A percentile compares a stretch with the other conserved stretches of the same genome.
These are phyloP conservation scores for Tamias sibiricus DNA, from an alignment of 2,113 vertebrate genomes.

Conservation along the genomic window DNA sequence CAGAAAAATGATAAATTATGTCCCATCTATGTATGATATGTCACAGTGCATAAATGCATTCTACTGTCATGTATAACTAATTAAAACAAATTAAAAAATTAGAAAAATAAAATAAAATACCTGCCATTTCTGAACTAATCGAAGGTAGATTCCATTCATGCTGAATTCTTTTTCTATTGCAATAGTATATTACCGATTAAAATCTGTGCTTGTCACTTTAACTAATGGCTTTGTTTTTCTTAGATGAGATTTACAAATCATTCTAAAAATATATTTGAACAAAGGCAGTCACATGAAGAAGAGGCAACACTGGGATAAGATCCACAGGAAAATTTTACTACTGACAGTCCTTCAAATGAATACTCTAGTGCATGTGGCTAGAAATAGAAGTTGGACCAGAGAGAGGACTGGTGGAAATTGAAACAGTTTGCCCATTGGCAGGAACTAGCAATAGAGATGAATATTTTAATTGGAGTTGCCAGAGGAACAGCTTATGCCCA, in stretches of 20 bases:
- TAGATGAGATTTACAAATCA: constrained; percentile 5
- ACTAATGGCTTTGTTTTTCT: not conserved
- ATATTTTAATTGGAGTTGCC: constrained; percentile 30
- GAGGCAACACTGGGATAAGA: not conserved
- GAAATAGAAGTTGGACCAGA: not conserved
- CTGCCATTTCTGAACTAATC: not conserved
- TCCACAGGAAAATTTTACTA: not conserved
- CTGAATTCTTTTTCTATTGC: not conserved
- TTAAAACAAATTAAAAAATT: too few species aligned
- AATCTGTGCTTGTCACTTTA: not conserved
- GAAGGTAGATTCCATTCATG: not conserved
- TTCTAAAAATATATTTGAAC: not conserved
- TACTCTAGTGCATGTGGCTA: not conserved
- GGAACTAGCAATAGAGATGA: not conserved
- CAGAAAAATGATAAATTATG: too few species aligned
- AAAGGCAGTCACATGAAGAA: not conserved
- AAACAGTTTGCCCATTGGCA: not conserved
- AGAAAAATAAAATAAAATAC: too few species aligned
- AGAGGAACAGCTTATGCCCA: not conserved
- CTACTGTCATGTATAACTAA: too few species aligned
- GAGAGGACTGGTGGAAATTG: not conserved
- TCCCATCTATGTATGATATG: too few species aligned
- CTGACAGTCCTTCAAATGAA: not conserved
- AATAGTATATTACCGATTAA: not conserved
- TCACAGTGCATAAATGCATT: too few species aligned